Evolutionary conservation across 2,888 invertebrate genomes (phyloP).

Genomic region (Siphlonurus alternatus): DNA sequence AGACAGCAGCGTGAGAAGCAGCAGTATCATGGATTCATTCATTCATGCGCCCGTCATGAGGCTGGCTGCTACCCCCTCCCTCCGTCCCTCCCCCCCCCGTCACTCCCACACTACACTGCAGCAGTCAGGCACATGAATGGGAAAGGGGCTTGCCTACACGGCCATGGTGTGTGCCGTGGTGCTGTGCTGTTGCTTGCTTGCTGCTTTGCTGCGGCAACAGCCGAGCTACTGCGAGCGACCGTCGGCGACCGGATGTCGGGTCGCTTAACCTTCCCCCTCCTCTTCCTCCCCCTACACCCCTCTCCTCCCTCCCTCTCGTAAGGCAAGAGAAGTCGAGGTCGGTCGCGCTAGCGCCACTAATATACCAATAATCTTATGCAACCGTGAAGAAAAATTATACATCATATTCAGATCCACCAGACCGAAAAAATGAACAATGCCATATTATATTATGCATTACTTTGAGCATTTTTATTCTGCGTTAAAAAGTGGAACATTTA

Average conservation of each 20-base stretch:
- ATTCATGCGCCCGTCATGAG: background rate
- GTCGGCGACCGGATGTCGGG: background rate
- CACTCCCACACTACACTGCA: background rate
- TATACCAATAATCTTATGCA: background rate
- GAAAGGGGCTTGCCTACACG: background rate
- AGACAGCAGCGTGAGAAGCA: background rate
- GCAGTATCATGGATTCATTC: too few relatives aligned
- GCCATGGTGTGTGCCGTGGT: too few relatives aligned
- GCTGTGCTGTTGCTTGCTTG: too few relatives aligned
- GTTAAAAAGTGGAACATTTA: too few relatives aligned
- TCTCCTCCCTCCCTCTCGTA: background rate
- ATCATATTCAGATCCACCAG: too few relatives aligned
- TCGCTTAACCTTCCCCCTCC: constrained; percentile 2
- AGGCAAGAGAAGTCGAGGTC: background rate
- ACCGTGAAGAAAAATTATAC: too few relatives aligned
- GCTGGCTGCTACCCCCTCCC: background rate
- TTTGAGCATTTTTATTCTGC: too few relatives aligned
- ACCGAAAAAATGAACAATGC: too few relatives aligned
- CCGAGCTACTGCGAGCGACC: too few relatives aligned
- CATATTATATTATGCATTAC: too few relatives aligned
- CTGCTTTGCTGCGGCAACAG: too few relatives aligned
- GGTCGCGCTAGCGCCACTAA: background rate
- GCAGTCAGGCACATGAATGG: too few relatives aligned
- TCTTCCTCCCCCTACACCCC: background rate
- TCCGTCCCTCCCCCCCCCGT: background rate